phyloP scores from a whole-genome alignment of 2,888 invertebrate genomes.

The Catocala nupta region DNA sequence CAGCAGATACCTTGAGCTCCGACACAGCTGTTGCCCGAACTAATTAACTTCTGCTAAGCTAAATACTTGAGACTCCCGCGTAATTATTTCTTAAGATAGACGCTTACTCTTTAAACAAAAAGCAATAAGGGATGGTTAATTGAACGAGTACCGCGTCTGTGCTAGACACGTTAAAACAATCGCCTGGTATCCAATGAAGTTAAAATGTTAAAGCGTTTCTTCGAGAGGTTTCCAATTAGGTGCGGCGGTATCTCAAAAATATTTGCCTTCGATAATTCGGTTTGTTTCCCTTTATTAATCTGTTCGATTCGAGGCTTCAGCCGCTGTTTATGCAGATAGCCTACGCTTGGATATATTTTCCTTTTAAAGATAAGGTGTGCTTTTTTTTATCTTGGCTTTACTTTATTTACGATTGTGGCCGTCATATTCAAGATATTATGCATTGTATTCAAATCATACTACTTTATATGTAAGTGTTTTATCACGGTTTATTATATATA shows the following conservation, averaged over 20 bases:
- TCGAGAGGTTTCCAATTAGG: constrained; percentile 30
- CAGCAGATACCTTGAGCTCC: constrained; percentile 37
- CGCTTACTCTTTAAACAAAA: constrained; percentile 52
- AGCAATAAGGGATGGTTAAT: constrained; percentile 54
- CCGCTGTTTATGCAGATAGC: too few species aligned
- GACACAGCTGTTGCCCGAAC: constrained; percentile 65
- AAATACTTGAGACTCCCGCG: constrained; percentile 62
- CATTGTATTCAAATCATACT: too few species aligned
- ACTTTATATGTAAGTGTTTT: too few species aligned
- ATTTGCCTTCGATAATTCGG: constrained; percentile 18
- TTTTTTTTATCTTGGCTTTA: too few species aligned
- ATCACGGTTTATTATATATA: too few species aligned
- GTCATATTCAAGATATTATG: too few species aligned
- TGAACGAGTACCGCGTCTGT: constrained; percentile 39
- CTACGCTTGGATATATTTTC: too few species aligned
- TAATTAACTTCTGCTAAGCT: constrained; percentile 78
- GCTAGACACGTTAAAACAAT: constrained; percentile 40
- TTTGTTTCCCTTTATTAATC: constrained; percentile 4
- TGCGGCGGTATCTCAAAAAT: constrained; percentile 22
- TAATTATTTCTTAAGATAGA: constrained; percentile 61
- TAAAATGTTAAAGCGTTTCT: constrained; percentile 36
- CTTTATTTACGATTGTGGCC: too few species aligned
- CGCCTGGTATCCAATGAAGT: constrained; percentile 25
- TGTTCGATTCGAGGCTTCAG: background rate
- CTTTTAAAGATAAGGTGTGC: too few species aligned